Evolutionary conservation across 92 coral and sea anemone genomes (phyloP), one percentile per base, ranked within the genome.

Genomic region (Paramuricea clavata): DNA sequence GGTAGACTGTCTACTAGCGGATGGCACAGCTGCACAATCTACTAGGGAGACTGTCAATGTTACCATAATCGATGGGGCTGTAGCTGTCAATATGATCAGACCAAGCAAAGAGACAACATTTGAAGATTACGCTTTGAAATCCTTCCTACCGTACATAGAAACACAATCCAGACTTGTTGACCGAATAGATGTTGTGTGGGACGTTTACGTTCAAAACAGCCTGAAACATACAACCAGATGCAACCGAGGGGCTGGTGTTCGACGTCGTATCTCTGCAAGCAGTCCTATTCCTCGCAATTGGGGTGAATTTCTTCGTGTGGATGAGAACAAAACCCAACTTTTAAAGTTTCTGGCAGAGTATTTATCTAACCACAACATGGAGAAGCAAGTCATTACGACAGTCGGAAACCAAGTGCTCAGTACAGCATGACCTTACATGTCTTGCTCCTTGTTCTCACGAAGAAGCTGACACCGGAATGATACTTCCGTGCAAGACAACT

Each of bases 211-310:
- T 25, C 6, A 56, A 16, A 56, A 56, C 64, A 5, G 64, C 26
- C 26, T 56, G 26, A 56, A 56, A 25, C 64, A 56, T 13, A 56
- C 64, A 56, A 56, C 64, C 64, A 56, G 64, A 25, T 17, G 21
- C 21, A 56, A 56, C 64, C 64, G 64, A 56, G 94, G 94, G 34
- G 85, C 86, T 50, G 72, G 87, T 64, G 87, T 86, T 28, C 82
- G 82, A 27, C 69, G 78, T 60, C 87, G 90, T 12, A 86, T 85
- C 11, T 42, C 69, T 56, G 90, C 87, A 27, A 89, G 81, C 49
- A 78, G 72, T 81, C 87, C 85, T 76, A 89, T 89, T 39, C 90
- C 90, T 34, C 65, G 87, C 56, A 36, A 86, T 11, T 86, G 85
- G 90, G 36, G 82, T 61, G 88, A 86, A 30, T 81, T 90, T 86